Evolutionary conservation across 2,888 invertebrate species (phyloP).

Genomic region (Troilus luridus): DNA sequence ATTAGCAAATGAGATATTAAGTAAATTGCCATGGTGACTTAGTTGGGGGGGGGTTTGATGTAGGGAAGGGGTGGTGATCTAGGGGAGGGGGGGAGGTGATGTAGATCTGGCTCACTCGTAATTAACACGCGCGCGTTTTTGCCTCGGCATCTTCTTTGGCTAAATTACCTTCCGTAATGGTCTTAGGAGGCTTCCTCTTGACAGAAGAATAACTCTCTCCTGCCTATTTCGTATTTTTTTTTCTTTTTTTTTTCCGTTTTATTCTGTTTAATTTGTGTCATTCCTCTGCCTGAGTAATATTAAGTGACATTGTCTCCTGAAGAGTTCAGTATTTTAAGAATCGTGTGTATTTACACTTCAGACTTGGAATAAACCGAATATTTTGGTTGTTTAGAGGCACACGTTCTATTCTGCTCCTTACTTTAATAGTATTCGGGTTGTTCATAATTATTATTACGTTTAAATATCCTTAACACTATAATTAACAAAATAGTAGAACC

Average conservation of each 20-base stretch:
- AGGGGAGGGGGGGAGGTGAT: background rate
- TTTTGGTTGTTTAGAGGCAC: too few species aligned
- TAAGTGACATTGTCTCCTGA: background rate
- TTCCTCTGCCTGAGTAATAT: background rate
- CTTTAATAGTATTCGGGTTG: too few species aligned
- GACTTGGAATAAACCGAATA: background rate
- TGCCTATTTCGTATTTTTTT: background rate
- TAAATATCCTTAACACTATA: too few species aligned
- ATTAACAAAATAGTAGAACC: too few species aligned
- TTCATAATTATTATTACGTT: too few species aligned
- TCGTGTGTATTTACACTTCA: background rate
- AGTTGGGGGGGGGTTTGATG: background rate
- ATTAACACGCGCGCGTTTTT: conserved; percentile 44
- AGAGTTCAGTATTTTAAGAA: background rate
- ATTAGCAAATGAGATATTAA: conserved; percentile 41
- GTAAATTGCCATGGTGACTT: background rate
- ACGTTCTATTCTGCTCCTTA: too few species aligned
- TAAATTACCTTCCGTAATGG: conserved; percentile 32
- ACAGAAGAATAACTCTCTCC: conserved; percentile 29
- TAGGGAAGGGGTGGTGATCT: background rate
- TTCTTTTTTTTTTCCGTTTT: background rate
- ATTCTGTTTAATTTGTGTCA: background rate
- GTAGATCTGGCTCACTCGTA: conserved; percentile 24
- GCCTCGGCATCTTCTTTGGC: background rate
- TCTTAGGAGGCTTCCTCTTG: background rate